A percentile compares a stretch with the other conserved stretches of the same genome.
These are phyloP conservation scores for Acheta domesticus DNA, from an alignment of 2,888 invertebrate genomes.

Conservation along the genomic window DNA sequence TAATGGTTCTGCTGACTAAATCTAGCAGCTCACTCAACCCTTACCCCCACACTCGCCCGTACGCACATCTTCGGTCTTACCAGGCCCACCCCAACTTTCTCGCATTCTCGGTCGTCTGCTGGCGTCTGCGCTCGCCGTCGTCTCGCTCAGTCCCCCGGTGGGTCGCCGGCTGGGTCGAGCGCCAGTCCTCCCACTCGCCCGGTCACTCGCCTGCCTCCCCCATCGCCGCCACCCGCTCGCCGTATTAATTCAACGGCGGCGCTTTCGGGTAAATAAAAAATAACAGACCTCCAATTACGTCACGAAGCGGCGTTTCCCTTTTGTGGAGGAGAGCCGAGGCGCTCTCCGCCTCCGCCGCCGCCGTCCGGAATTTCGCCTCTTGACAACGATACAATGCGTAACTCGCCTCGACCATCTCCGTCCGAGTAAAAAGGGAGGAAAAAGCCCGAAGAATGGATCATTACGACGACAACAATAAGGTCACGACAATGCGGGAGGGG, in stretches of 20 bases:
- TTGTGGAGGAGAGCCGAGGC: background rate
- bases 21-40: no score
- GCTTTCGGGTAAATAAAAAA: conserved; percentile 18
- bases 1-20: rapidly evolving
- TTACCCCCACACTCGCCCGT: no score
- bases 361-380: background rate
- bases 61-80: no score
- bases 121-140: no score
- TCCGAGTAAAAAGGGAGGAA: background rate
- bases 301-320: background rate
- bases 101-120: no score
- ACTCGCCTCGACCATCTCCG: conserved; percentile 9
- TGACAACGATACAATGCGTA: conserved; percentile 18
- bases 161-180: no score
- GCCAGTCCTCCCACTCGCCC: no score
- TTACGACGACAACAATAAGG: conserved; percentile 10
- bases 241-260: conserved; percentile 18
- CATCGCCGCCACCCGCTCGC: background rate
- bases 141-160: no score
- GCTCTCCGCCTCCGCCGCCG: background rate
- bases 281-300: background rate
- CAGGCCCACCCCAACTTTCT: no score
- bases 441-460: conserved; percentile 1
- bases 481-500: background rate
- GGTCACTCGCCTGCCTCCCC: no score